phyloP scores from a whole-genome alignment of 2,797 vertebrate genomes.

The Siniperca undulata region DNA sequence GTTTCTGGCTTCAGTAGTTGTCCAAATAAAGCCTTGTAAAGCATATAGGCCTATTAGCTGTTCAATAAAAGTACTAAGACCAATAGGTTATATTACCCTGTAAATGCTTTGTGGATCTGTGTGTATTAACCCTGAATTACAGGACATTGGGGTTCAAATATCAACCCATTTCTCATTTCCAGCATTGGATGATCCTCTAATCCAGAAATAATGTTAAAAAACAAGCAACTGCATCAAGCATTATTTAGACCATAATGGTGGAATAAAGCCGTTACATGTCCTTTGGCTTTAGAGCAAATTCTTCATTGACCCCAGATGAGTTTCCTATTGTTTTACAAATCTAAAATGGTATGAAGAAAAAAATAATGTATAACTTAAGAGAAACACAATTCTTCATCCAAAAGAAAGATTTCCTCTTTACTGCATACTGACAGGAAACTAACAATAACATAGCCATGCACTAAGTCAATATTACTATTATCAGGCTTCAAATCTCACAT shows the following conservation, averaged over 20 bases:
- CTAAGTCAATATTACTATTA: slow-evolving; percentile 35
- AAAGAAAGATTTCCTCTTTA: slow-evolving; percentile 41
- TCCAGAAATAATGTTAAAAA: slow-evolving; percentile 56
- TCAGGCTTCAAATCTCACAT: slow-evolving; percentile 59
- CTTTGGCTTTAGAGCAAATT: slow-evolving; percentile 43
- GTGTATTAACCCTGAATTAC: slow-evolving; percentile 32
- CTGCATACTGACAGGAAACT: slow-evolving; percentile 44
- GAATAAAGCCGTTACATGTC: slow-evolving; percentile 44
- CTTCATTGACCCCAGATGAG: slow-evolving; percentile 62
- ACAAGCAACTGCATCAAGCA: slow-evolving; percentile 42
- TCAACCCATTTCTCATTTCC: slow-evolving; percentile 41
- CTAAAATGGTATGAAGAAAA: slow-evolving; percentile 44
- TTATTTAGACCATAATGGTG: slow-evolving; percentile 44
- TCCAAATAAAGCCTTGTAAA: slow-evolving; percentile 39
- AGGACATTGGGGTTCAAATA: slow-evolving; percentile 41
- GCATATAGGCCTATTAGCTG: slow-evolving; percentile 8
- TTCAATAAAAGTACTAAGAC: slow-evolving; percentile 35
- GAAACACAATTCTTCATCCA: slow-evolving; percentile 34
- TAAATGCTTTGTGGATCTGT: slow-evolving; percentile 43
- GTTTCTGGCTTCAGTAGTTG: slow-evolving; percentile 37
- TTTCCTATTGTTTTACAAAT: slow-evolving; percentile 68
- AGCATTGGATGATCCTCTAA: slow-evolving; percentile 45
- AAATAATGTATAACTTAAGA: slow-evolving; percentile 49
- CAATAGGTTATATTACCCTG: slow-evolving; percentile 35
- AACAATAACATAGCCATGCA: slow-evolving; percentile 42